Base-by-base conservation (phyloP, 2,797 vertebrate species). In the Adrianichthys oophorus region DNA sequence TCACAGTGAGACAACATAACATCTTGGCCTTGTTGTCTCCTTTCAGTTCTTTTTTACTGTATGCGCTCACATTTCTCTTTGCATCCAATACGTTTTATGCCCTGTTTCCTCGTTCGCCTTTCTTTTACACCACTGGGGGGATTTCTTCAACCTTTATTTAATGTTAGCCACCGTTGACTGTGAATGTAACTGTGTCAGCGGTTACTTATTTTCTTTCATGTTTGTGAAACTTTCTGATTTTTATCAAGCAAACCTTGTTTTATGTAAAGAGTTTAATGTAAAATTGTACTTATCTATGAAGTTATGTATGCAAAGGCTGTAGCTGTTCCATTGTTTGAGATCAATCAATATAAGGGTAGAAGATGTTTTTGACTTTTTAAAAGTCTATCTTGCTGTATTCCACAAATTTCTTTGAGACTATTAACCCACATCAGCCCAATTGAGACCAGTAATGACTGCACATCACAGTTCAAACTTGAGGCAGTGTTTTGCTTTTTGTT, bases 1-100 rank as follows among this genome's bases (percentile, higher is more conserved):
- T 85, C 79, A 82, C 58, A 59, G 64, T 75, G 76, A 82, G 78
- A 83, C 56, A 59, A 60, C 75, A 76, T 72, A 76, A 69, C 74
- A 61, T 70, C 74, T 41, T 65, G 53, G 68, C 75, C 74, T 23
- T 62, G 52, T 62, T 78, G 69, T 67, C 62, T 73, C 68, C 56
- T 56, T 58, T 66, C 61, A 52, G 56, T 60, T 65, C 56, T 72
- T 72, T 65, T 54, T 29, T 70, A 37, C 32, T 4, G 3, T 12
- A 69, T 59, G 46, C 49, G 65, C 76, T 79, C 65, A 73, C 46
- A 53, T 82, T 72, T 79, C 63, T 56, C 48, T 58, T 65, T 42
- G 50, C 47, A 57, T 70, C 76, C 51, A 43, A 0, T 68, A 61
- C 51, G 44, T 46, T 67, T 72, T 50, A 65, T 62, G 46, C 29